Evolutionary conservation across 2,888 invertebrate species (phyloP), one percentile per base, ranked within the genome.

Genomic region (Pherbina coryleti): DNA sequence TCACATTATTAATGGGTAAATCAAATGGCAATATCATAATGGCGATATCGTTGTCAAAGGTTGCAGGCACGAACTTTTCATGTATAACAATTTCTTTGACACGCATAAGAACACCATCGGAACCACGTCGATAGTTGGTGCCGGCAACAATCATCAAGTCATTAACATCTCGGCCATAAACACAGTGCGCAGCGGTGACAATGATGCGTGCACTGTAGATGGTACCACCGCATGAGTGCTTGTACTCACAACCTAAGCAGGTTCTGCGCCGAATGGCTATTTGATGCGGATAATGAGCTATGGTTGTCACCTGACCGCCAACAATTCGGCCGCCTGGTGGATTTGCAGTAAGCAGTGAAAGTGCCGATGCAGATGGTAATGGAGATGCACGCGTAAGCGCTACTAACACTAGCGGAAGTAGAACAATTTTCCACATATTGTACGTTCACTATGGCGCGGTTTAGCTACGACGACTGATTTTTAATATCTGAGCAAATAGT

Each of bases 21-120:
- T 83, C 80, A 0, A 82, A 78, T 0, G 78, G 73, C 1, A 88
- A 74, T n/a, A 85, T 80, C 11, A 88, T 49, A 0, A 93, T 79
- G 0, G 92, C 93, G 9, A 93, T 88, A 77, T 93, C 93, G 79
- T 90, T 91, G 79, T 93, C 92, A 5, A 80, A 82, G 8, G 71
- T 84, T 1, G 81, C 51, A 7, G 84, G 76, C 75, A 84, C 83
- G 82, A 91, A 93, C 0, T 86, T 83, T 22, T 91, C 90, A 81
- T 93, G 92, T 53, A 86, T 85, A 0, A 89, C 74, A 0, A 92
- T 79, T 19, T 89, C 89, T 0, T 88, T 89, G 0, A 92, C 91
- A 14, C 89, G 88, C 2, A 91, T 88, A 0, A 92, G 22, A 0
- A 85, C 76, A 0, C 93, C 93, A 72, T 86, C 82, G 3, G 91